Percentiles rank a stretch among this genome's conserved stretches.
Conservation (phyloP, 2,888 invertebrate species). For the Catocala fraxini region DNA sequence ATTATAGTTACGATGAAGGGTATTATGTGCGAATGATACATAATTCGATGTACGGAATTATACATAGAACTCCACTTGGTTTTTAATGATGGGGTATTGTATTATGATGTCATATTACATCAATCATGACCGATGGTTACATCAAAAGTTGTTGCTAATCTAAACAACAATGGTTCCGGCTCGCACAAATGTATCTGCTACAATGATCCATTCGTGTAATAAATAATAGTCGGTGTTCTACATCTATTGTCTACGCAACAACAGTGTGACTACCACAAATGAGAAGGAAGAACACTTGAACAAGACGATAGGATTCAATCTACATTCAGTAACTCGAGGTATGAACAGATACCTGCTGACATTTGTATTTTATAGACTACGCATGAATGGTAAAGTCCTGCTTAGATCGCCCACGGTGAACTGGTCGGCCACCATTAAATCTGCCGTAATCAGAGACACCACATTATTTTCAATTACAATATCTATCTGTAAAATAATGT, state of each 20-base stretch:
- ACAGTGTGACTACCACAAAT: constrained; percentile 36
- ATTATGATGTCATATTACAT: constrained; percentile 4
- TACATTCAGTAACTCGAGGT: constrained; percentile 42
- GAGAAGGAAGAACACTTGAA: constrained; percentile 38
- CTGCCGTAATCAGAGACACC: constrained; percentile 74
- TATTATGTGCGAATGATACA: constrained; percentile 21
- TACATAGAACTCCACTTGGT: not conserved
- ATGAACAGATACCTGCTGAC: constrained; percentile 68
- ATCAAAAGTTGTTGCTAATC: constrained; percentile 1
- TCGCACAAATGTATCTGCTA: not conserved
- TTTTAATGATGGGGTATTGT: not conserved
- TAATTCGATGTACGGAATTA: constrained; percentile 22
- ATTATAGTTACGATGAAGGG: constrained; percentile 23
- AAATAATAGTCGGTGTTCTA: constrained; percentile 21
- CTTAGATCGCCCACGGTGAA: constrained; percentile 82
- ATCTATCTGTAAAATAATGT: constrained; percentile 9
- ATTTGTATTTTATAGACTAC: constrained; percentile 79
- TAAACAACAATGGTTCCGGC: not conserved
- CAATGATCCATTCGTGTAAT: not conserved
- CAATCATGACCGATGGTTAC: not conserved
- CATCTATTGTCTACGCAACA: constrained; percentile 22
- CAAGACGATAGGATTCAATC: constrained; percentile 45
- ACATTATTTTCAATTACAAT: constrained; percentile 39
- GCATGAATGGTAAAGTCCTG: constrained; percentile 83
- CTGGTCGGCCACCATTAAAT: constrained; percentile 83